Evolutionary conservation across 2,888 invertebrate species (phyloP).

Genomic region (Ctenicera cuprea): DNA sequence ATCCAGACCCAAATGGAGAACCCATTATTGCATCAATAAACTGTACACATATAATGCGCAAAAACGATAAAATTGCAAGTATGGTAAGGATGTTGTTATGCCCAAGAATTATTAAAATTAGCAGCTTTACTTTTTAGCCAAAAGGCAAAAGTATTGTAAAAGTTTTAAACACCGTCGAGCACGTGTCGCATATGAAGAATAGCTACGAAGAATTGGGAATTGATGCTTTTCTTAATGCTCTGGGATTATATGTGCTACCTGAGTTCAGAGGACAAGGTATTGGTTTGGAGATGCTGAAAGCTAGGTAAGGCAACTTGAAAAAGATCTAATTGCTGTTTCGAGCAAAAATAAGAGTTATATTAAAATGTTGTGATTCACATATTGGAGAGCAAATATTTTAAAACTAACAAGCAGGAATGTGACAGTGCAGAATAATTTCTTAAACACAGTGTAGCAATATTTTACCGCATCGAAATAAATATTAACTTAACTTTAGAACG

Average conservation of each 20-base stretch:
- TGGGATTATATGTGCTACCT: slow-evolving; percentile 66
- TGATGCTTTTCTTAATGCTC: slow-evolving; percentile 63
- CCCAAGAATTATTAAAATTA: neutral
- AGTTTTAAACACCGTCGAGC: slow-evolving; percentile 38
- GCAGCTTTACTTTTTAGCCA: neutral
- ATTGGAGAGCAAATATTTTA: neutral
- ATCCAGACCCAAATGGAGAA: slow-evolving; percentile 61
- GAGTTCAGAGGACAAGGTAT: slow-evolving; percentile 65
- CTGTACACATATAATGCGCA: slow-evolving; percentile 55
- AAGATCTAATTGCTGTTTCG: too few relatives aligned
- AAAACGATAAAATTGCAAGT: neutral
- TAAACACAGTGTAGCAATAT: too few relatives aligned
- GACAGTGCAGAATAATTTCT: too few relatives aligned
- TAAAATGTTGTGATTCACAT: too few relatives aligned
- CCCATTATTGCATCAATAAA: slow-evolving; percentile 67
- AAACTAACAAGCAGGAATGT: too few relatives aligned
- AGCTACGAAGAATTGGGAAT: slow-evolving; percentile 58
- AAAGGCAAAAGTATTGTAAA: neutral
- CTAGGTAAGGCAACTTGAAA: too few relatives aligned
- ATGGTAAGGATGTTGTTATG: neutral
- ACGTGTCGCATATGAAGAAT: slow-evolving; percentile 55
- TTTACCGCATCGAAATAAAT: too few relatives aligned
- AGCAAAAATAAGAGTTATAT: too few relatives aligned
- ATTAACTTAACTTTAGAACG: too few relatives aligned
- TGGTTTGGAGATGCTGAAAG: slow-evolving; percentile 57